These are phyloP conservation scores for Lampris incognitus DNA, from an alignment of 2,113 vertebrate species.

Conservation along the genomic window DNA sequence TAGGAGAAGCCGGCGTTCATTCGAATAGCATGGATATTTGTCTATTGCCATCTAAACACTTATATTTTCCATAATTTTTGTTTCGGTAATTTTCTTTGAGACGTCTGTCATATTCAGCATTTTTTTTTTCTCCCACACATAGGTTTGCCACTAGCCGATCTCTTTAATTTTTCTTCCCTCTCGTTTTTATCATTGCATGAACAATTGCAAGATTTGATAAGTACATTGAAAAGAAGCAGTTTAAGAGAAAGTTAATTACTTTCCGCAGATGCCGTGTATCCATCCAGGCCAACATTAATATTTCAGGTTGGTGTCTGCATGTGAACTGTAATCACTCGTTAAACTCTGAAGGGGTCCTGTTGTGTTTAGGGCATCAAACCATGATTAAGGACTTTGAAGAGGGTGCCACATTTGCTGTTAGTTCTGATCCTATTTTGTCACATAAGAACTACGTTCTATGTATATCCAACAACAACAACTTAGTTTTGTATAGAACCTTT, in stretches of 20 bases:
- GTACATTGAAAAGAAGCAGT: slow-evolving; percentile 12
- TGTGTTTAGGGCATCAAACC: not conserved
- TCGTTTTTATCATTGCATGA: slow-evolving; percentile 5
- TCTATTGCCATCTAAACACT: slow-evolving; percentile 5
- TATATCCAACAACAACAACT: too few species aligned
- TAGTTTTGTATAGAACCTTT: too few species aligned
- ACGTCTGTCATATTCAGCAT: not conserved
- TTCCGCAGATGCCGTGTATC: slow-evolving; percentile 1
- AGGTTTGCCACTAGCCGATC: not conserved
- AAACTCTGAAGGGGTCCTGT: not conserved
- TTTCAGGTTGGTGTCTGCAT: slow-evolving; percentile 16
- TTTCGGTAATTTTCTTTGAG: not conserved
- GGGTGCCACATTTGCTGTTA: too few species aligned
- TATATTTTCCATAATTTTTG: slow-evolving; percentile 19
- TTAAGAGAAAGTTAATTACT: slow-evolving; percentile 3
- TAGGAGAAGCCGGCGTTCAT: not conserved
- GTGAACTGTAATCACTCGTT: slow-evolving; percentile 9
- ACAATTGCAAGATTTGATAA: slow-evolving; percentile 13
- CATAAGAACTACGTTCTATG: too few species aligned
- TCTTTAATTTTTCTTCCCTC: not conserved
- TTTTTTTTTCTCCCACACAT: not conserved
- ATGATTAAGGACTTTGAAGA: not conserved
- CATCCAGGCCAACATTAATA: slow-evolving; percentile 13
- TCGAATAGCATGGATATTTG: not conserved
- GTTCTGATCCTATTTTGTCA: too few species aligned